Evolutionary conservation across 2,888 invertebrate genomes (phyloP).

Genomic region (Morpho deidamia): DNA sequence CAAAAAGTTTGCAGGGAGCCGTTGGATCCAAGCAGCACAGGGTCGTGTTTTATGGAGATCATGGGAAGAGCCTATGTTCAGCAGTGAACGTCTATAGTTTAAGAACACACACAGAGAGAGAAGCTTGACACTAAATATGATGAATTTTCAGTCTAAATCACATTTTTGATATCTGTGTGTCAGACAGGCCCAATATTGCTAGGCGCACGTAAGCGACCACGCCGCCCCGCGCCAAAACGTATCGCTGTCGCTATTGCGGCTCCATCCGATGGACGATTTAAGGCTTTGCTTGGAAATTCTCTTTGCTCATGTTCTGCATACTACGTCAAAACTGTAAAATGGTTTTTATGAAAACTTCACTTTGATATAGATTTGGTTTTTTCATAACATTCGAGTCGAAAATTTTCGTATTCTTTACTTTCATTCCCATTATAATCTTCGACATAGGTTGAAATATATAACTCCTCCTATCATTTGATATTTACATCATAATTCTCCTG

Average conservation of each 20-base stretch:
- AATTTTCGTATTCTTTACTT: neutral
- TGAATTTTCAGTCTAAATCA: neutral
- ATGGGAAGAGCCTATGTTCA: too few relatives aligned
- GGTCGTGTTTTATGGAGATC: too few relatives aligned
- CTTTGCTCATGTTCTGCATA: slow-evolving; percentile 29
- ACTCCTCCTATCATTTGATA: too few relatives aligned
- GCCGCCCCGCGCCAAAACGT: slow-evolving; percentile 27
- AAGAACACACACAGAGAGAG: too few relatives aligned
- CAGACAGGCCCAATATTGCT: slow-evolving; percentile 41
- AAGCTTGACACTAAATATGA: too few relatives aligned
- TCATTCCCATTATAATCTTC: too few relatives aligned
- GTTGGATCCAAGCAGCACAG: too few relatives aligned
- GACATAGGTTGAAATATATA: too few relatives aligned
- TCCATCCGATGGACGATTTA: slow-evolving; percentile 33
- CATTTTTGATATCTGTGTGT: slow-evolving; percentile 26
- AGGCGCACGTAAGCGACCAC: slow-evolving; percentile 34
- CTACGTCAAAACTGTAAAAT: slow-evolving; percentile 20
- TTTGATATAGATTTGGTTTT: neutral
- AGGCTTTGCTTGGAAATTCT: slow-evolving; percentile 39
- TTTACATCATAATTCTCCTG: too few relatives aligned
- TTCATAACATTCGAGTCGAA: neutral
- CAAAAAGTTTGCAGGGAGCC: too few relatives aligned
- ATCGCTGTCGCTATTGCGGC: slow-evolving; percentile 30
- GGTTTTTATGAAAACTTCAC: slow-evolving; percentile 11
- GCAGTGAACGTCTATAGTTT: too few relatives aligned